Evolutionary conservation across 2,113 vertebrate genomes (phyloP).

Genomic region (Cisticola juncidis): DNA sequence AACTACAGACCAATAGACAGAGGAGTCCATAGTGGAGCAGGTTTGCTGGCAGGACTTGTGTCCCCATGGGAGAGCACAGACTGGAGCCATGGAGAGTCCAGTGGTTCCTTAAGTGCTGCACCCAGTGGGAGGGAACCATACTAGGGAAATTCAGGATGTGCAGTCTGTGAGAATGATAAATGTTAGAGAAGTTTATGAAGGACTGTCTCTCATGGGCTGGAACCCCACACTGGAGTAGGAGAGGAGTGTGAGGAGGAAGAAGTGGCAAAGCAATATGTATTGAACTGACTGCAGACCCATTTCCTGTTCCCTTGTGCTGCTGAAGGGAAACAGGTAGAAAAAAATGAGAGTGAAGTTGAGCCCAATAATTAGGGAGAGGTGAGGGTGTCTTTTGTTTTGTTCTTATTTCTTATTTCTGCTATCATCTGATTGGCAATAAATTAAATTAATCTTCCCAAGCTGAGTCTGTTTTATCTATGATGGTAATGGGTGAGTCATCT

Average conservation of each 20-base stretch:
- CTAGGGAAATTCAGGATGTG: not conserved
- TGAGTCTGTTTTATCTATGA: not conserved
- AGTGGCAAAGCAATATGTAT: not conserved
- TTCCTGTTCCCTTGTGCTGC: accelerated
- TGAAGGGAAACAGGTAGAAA: not conserved
- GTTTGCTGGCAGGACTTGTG: not conserved
- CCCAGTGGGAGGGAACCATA: accelerated
- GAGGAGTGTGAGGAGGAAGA: not conserved
- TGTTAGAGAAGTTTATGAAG: not conserved
- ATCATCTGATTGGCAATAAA: not conserved
- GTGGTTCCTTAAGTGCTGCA: not conserved
- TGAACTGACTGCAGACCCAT: not conserved
- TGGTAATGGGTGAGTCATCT: not conserved
- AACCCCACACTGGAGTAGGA: not conserved
- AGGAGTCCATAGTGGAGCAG: not conserved
- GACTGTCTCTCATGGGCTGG: not conserved
- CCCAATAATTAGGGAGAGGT: not conserved
- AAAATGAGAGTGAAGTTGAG: not conserved
- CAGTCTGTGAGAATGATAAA: not conserved
- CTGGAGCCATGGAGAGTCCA: not conserved
- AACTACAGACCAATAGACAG: not conserved
- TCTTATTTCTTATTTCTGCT: not conserved
- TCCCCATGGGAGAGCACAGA: accelerated
- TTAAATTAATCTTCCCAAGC: not conserved
- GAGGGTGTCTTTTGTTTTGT: not conserved